A percentile compares a stretch with the other conserved stretches of the same genome.
These are phyloP conservation scores for Drosophila testacea DNA, from an alignment of 2,888 invertebrate genomes.

Conservation along the genomic window DNA sequence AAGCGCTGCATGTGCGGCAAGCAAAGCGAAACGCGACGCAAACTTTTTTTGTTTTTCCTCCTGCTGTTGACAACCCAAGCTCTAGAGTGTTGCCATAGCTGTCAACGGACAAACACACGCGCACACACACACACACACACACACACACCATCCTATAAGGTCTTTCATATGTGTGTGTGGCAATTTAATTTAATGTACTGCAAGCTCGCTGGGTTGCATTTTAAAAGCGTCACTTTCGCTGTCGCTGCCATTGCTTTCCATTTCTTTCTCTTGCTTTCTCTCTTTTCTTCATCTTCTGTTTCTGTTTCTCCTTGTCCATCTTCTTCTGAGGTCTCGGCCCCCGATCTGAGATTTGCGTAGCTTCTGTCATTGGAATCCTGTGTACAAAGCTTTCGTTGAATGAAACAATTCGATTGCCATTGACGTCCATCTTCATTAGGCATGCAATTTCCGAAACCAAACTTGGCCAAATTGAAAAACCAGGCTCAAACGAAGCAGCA, in stretches of 20 bases:
- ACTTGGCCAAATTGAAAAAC: constrained; percentile 62
- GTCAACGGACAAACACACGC: constrained; percentile 42
- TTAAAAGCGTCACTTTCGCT: constrained; percentile 36
- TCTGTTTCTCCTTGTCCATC: neutral
- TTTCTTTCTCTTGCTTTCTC: neutral
- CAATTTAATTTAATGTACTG: constrained; percentile 48
- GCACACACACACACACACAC: constrained; percentile 24
- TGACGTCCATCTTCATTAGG: constrained; percentile 67
- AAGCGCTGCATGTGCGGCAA: constrained; percentile 32
- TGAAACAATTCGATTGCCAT: constrained; percentile 67
- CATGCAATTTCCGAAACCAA: constrained; percentile 59
- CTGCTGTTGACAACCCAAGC: constrained; percentile 47
- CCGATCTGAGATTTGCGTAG: constrained; percentile 35
- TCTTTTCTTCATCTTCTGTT: neutral
- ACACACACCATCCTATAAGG: constrained; percentile 8
- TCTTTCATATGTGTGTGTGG: constrained; percentile 9
- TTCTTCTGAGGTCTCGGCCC: neutral
- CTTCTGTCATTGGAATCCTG: constrained; percentile 38
- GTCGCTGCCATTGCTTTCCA: neutral
- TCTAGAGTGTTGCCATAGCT: constrained; percentile 47
- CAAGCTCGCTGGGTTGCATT: constrained; percentile 38
- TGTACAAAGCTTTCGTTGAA: constrained; percentile 44
- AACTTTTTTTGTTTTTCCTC: constrained; percentile 21
- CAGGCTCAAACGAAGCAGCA: constrained; percentile 18
- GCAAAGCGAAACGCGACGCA: constrained; percentile 18